Base-by-base conservation (phyloP, 2,888 invertebrate genomes). In the Caenorhabditis sp. region DNA sequence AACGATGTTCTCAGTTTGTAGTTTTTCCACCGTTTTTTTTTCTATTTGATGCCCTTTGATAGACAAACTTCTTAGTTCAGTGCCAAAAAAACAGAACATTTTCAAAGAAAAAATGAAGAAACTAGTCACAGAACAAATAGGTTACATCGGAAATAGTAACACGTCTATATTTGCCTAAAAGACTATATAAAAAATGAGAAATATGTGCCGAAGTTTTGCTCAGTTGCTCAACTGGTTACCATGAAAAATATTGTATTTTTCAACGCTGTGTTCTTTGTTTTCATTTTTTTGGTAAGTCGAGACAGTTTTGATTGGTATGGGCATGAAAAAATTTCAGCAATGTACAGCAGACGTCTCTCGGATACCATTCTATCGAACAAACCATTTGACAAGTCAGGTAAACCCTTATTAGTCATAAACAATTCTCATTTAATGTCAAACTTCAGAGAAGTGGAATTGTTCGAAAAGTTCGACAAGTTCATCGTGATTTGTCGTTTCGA, bases 391-490 rank as follows among this genome's bases (percentile, higher is more conserved):
- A 31, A 31, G 10, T 31, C 31, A 31, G 31, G 31, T 31, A n/a
- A n/a, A n/a, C n/a, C n/a, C n/a, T n/a, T n/a, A n/a, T n/a, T n/a
- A 31, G 31, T 31, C 10, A 6, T 31, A 10, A 31, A 6, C 31
- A 31, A 31, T 31, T 31, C 10, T 4, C 5, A 6, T 31, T 10
- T 10, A 31, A 31, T 4, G 5, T 31, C 10, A 31, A 31, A 31
- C 36, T 58, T 36, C 69, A 75, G 75, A 14, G 17, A 3, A 17
- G 3, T 43, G 43, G 43, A 10, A 43, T 43, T 10, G 43, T 43
- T 43, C 66, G 75, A 31, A 67, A 75, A 64, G 75, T 69, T 23
- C 62, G 75, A 55, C 75, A 75, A 59, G 75, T 75, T 19, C 69
- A 75, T n/a, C 43, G 75, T 51, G 75, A 75, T 67, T 63, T 70